Evolutionary conservation across 2,113 vertebrate species (phyloP), one percentile per base, ranked within the genome.

Genomic region (Entelurus aequoreus): DNA sequence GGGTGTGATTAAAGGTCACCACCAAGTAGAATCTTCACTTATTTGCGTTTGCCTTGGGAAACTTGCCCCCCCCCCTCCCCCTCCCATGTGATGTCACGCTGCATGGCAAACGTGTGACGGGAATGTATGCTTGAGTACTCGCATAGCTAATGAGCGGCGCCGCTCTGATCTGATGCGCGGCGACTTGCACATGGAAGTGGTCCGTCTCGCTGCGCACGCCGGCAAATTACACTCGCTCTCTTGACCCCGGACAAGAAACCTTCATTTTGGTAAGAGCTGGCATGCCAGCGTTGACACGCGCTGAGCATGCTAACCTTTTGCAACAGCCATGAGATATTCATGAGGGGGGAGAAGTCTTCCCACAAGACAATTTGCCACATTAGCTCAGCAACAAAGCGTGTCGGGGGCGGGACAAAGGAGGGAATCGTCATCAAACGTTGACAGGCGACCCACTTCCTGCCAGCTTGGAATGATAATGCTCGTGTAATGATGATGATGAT

Each of bases 401-500:
- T 16, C 4, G 7, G 46, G 47, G 9, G 28, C 2, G 7, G 49
- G 47, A 14, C 44, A 60, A 36, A 40, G 2, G 9, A 48, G 7
- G 15, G 48, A 54, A 0, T 6, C 47, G 47, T 60, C 15, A 15
- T 67, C 58, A 61, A 49, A 64, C 56, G 37, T 54, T 51, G 54
- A 65, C 19, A 15, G 28, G 42, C 37, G 63, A 54, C 63, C 72
- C 68, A 75, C 60, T 78, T 72, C 15, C 51, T 79, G 53, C 51
- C 50, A 69, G 62, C 42, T 63, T 66, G 65, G 71, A 82, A 78
- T 67, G 66, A 78, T 78, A 59, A 78, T 72, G 48, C 62, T 74
- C 54, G 68, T 81, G 73, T 80, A 76, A 77, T 81, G 81, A 76
- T 82, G 82, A 77, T 81, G 81, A 76, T 82, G 82, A 82, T 75